Base-by-base conservation (phyloP, 2,888 invertebrate genomes). In the Anthoptus insignis region DNA sequence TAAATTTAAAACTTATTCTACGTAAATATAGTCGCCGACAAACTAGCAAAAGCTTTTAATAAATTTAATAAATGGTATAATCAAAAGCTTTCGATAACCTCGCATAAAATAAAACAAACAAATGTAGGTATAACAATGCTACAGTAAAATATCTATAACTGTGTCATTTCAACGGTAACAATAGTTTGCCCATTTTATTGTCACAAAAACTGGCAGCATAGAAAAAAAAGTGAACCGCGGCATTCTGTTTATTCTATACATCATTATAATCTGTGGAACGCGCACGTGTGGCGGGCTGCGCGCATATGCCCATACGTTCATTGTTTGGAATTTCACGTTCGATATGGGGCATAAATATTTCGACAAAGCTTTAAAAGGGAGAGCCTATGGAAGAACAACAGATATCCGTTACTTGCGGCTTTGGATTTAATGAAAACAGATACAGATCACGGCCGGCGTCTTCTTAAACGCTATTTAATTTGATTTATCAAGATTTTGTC, bases 331-430 rank as follows among this genome's bases (percentile, higher is more conserved):
- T 89, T 90, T 90, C 86, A 88, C 86, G 83, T 90, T 84, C 87
- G 89, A 90, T 91, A 86, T 88, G 82, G 87, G 83, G 84, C 88
- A 87, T 92, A 89, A 91, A 93, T 89, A 91, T 91, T 91, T 90
- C 90, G 86, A 91, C 91, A 88, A 89, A 83, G 83, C 84, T 83
- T 81, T 83, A 86, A 86, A 88, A 89, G 87, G 88, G 87, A 86
- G 82, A 83, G 80, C 79, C 75, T 81, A 82, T 83, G 84, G 83
- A 85, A 81, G 81, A 86, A 84, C 82, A 82, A 80, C 79, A 80
- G 77, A 82, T 80, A 84, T 86, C 80, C 81, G 81, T 77, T 80
- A 74, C 73, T 74, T 73, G 74, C 68, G 59, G 68, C 69, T 67
- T 66, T 70, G 39, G 22, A 50, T 64, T 64, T 64, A 73, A 65